phyloP scores from a whole-genome alignment of 2,888 invertebrate genomes.

The Perizoma flavofasciatum region DNA sequence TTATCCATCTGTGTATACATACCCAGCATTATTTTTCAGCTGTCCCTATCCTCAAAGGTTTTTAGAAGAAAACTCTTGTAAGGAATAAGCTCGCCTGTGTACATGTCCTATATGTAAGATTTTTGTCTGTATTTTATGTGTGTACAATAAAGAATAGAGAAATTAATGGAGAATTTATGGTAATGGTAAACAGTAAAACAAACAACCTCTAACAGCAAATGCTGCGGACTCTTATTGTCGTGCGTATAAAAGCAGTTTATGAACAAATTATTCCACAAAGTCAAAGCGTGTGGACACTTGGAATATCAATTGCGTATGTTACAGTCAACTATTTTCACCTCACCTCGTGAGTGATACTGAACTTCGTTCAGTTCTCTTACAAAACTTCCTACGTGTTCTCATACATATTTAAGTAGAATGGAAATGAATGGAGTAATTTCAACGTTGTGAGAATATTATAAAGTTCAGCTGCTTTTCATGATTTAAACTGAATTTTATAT shows the following conservation, averaged over 20 bases:
- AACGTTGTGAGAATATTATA: constrained; percentile 22
- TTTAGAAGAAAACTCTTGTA: too few relatives aligned
- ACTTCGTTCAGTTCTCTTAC: constrained; percentile 21
- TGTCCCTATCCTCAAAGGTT: too few relatives aligned
- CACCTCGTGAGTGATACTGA: constrained; percentile 14
- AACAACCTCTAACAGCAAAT: too few relatives aligned
- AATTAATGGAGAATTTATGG: too few relatives aligned
- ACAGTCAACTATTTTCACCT: constrained; percentile 16
- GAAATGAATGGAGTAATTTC: constrained; percentile 29
- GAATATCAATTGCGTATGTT: constrained; percentile 15
- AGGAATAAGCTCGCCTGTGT: too few relatives aligned
- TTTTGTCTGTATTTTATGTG: too few relatives aligned
- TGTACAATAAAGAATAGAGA: too few relatives aligned
- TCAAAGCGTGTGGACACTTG: constrained; percentile 11
- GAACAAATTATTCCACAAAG: constrained; percentile 1
- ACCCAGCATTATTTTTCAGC: too few relatives aligned
- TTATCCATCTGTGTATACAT: too few relatives aligned
- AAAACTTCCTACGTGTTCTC: constrained; percentile 23
- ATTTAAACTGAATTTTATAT: constrained; percentile 24
- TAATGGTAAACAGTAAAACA: too few relatives aligned
- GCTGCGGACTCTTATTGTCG: background rate
- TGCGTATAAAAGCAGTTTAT: background rate
- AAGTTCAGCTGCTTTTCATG: constrained; percentile 21
- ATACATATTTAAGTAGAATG: constrained; percentile 26
- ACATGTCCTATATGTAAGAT: too few relatives aligned